Percentiles rank a stretch among this genome's conserved stretches.
phyloP scores from a whole-genome alignment of 30 jellyfish, hydroid and myxozoan genomes.

The Aurelia sp. region DNA sequence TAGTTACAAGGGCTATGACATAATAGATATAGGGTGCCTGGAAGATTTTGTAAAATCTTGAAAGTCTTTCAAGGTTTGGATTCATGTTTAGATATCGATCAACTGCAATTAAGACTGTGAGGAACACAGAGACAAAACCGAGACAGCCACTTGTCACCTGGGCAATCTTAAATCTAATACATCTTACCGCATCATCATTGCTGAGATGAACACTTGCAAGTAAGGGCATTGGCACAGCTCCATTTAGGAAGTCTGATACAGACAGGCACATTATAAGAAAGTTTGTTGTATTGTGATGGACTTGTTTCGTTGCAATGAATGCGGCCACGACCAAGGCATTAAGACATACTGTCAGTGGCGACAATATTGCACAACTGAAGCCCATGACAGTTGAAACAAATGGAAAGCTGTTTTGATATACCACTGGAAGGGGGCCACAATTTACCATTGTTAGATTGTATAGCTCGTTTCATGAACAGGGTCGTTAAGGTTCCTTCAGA shows the following conservation, averaged over 20 bases:
- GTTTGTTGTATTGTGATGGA: conserved; percentile 1
- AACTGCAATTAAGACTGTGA: conserved; percentile 13
- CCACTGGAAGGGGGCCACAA: too few species aligned
- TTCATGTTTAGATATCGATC: conserved; percentile 50
- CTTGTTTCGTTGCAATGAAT: conserved; percentile 25
- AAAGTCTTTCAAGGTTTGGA: neutral
- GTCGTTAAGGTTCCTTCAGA: too few species aligned
- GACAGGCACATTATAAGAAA: neutral
- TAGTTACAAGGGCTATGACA: too few species aligned
- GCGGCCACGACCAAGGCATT: conserved; percentile 8
- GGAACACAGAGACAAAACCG: neutral
- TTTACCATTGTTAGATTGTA: too few species aligned
- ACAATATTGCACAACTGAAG: neutral
- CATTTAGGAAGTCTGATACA: conserved; percentile 16
- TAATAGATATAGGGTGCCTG: too few species aligned
- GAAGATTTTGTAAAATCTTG: too few species aligned
- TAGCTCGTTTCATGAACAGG: too few species aligned
- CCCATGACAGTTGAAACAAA: neutral
- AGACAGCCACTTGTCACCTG: neutral
- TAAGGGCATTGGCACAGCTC: conserved; percentile 25
- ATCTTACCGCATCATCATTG: neutral
- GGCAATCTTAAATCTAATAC: neutral
- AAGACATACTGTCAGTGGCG: neutral
- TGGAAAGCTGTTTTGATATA: too few species aligned
- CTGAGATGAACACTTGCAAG: neutral